Evolutionary conservation across 2,797 vertebrate genomes (phyloP).

Genomic region (Hyperoplus lanceolatus): DNA sequence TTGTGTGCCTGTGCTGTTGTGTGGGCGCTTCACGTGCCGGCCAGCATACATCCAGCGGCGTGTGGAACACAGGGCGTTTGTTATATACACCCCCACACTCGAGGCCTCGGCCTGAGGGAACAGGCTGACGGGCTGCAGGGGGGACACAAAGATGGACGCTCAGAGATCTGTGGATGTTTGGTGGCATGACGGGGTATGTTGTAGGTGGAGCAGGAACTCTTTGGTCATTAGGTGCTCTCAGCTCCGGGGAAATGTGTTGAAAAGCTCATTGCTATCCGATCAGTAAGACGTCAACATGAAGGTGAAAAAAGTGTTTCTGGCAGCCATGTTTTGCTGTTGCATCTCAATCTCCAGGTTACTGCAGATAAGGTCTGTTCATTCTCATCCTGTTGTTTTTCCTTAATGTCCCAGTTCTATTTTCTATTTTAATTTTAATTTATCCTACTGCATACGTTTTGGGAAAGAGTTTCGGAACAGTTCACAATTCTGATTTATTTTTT

Average conservation of each 20-base stretch:
- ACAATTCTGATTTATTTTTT: neutral
- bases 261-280: neutral
- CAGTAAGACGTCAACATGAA: constrained; percentile 49
- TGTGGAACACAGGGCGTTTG: constrained; percentile 51
- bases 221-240: neutral
- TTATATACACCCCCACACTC: constrained; percentile 76
- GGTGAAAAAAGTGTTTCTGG: constrained; percentile 63
- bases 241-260: constrained; percentile 48
- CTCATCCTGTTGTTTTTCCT: neutral
- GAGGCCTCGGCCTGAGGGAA: constrained; percentile 47
- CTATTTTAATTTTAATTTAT: neutral
- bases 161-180: constrained; percentile 46
- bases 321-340: constrained; percentile 75
- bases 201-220: constrained; percentile 1
- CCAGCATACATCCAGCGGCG: constrained; percentile 56
- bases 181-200: constrained; percentile 14
- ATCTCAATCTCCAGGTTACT: constrained; percentile 65
- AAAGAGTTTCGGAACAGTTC: neutral
- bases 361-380: constrained; percentile 68
- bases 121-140: constrained; percentile 19
- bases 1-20: constrained; percentile 55
- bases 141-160: constrained; percentile 68
- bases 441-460: neutral
- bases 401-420: neutral
- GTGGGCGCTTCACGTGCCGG: constrained; percentile 75